Conservation (phyloP, 1,140 invertebrate species). For the Cherax destructor region DNA sequence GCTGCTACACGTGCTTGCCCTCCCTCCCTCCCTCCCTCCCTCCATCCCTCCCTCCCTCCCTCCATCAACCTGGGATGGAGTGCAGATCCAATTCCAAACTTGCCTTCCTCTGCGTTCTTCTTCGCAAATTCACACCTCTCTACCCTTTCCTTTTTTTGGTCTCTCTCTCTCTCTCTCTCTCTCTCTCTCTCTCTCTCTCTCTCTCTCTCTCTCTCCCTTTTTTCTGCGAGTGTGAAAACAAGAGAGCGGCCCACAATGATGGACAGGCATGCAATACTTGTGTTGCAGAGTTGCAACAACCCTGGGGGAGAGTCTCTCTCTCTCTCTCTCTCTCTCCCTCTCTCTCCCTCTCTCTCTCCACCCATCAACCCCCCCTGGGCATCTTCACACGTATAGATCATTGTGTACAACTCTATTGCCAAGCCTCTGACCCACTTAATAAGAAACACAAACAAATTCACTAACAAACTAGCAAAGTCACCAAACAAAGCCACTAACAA, state of each 20-base stretch:
- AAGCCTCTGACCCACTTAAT: too few species aligned
- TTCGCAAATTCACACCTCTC: not conserved
- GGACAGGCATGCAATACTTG: too few species aligned
- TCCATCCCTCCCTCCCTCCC: too few species aligned
- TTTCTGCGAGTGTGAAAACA: too few species aligned
- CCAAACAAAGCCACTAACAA: too few species aligned
- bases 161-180: not conserved
- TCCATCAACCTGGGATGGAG: not conserved
- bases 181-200: not conserved
- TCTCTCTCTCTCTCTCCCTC: conserved; percentile 8
- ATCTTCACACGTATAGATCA: not conserved
- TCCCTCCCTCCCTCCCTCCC: not conserved
- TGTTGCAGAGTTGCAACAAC: too few species aligned
- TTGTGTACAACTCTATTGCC: not conserved
- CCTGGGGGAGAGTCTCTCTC: not conserved
- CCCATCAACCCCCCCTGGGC: not conserved
- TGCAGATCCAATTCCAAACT: not conserved
- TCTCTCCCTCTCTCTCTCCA: not conserved
- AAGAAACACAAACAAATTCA: not conserved
- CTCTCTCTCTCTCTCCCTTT: conserved; percentile 2
- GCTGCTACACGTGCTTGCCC: not conserved
- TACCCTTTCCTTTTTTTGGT: not conserved
- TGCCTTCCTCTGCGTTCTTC: not conserved
- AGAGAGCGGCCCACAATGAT: too few species aligned
- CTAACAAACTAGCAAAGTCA: too few species aligned